A percentile compares a stretch with the other conserved stretches of the same genome.
Evolutionary conservation across 1,140 invertebrate genomes (phyloP).

Genomic region (Bombus waltoni): DNA sequence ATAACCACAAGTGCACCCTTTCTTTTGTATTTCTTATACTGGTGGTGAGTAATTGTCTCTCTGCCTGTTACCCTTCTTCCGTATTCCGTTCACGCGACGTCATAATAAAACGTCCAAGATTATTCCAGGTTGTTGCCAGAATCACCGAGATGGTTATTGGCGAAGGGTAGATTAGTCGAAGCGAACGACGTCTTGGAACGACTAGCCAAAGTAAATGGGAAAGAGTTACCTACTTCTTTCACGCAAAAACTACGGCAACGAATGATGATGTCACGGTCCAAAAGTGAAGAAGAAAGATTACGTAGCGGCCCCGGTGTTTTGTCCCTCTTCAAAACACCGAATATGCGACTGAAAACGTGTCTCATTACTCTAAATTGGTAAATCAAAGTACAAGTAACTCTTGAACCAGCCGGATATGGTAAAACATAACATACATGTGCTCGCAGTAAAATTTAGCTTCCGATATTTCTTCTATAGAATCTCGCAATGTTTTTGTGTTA

Average conservation of each 20-base stretch:
- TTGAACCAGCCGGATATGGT: not conserved
- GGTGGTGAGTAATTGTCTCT: slow-evolving; percentile 84
- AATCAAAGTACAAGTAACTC: slow-evolving; percentile 7
- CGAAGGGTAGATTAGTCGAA: slow-evolving; percentile 90
- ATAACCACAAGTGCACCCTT: slow-evolving; percentile 93
- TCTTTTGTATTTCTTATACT: slow-evolving; percentile 91
- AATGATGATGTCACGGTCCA: slow-evolving; percentile 86
- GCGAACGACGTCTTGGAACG: slow-evolving; percentile 89
- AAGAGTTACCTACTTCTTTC: slow-evolving; percentile 88
- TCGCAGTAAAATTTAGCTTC: too few species aligned
- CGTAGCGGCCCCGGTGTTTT: slow-evolving; percentile 86
- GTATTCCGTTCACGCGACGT: not conserved
- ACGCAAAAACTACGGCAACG: slow-evolving; percentile 88
- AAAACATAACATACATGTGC: not conserved
- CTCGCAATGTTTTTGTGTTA: not conserved
- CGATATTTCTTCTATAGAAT: not conserved
- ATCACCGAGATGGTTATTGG: slow-evolving; percentile 92
- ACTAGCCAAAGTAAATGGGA: slow-evolving; percentile 90
- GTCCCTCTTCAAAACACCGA: slow-evolving; percentile 91
- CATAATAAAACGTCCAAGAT: slow-evolving; percentile 16
- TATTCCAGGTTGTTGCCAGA: slow-evolving; percentile 89
- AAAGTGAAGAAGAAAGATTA: slow-evolving; percentile 85
- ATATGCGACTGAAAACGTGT: slow-evolving; percentile 89
- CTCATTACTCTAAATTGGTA: slow-evolving; percentile 86
- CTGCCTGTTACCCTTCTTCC: not conserved